Conservation (phyloP, 23 tunicate genomes). For the Halocynthia aurantium region DNA sequence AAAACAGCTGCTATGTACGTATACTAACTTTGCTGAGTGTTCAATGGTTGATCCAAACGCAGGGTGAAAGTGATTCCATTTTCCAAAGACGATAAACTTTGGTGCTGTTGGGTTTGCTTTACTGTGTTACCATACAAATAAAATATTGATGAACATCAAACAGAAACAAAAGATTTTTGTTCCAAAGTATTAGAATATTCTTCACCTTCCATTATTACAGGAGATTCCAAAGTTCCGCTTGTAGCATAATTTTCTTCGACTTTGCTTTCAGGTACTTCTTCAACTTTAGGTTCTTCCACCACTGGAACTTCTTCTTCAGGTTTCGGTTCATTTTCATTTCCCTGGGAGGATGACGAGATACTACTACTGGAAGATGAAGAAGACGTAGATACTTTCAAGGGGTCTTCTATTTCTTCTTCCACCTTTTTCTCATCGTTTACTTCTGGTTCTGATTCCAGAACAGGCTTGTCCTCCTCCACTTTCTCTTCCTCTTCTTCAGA, state of each 20-base stretch:
- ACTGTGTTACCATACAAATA: too few relatives aligned
- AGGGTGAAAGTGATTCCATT: conserved; percentile 22
- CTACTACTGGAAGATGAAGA: neutral
- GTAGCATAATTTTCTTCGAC: neutral
- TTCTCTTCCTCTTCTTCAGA: conserved; percentile 5
- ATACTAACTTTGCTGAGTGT: too few relatives aligned
- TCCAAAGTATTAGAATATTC: too few relatives aligned
- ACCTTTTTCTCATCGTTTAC: neutral
- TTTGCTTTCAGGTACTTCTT: neutral
- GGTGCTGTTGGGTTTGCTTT: too few relatives aligned
- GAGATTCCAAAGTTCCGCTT: too few relatives aligned
- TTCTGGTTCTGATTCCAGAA: conserved; percentile 15
- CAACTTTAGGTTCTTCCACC: neutral
- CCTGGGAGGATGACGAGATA: neutral
- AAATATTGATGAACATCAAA: too few relatives aligned
- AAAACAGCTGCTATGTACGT: too few relatives aligned
- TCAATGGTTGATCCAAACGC: conserved; percentile 14
- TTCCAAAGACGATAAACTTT: neutral
- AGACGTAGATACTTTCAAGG: neutral
- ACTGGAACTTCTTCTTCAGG: neutral
- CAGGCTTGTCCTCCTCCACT: neutral
- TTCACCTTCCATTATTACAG: too few relatives aligned
- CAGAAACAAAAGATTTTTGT: too few relatives aligned
- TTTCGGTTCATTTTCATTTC: neutral
- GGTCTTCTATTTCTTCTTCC: neutral